These are phyloP conservation scores for Bemisia tabaci DNA, from an alignment of 1,140 invertebrate genomes.

Conservation along the genomic window DNA sequence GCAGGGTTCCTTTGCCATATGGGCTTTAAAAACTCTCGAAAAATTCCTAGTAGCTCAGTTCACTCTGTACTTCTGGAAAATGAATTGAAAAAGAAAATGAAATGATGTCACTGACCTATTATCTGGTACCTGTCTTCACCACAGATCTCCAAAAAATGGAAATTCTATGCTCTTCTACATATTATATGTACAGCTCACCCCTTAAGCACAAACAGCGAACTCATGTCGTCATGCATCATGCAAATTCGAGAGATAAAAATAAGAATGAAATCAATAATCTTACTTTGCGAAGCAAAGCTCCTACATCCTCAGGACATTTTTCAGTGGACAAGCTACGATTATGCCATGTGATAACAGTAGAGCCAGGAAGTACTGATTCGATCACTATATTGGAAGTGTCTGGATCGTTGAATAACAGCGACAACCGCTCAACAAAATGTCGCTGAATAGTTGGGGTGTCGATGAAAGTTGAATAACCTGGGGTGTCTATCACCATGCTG, in stretches of 20 bases:
- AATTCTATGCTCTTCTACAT: not conserved
- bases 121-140: too few species aligned
- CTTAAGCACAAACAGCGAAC: not conserved
- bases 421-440: conserved; percentile 63
- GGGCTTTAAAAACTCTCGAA: too few species aligned
- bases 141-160: not conserved
- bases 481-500: conserved; percentile 58
- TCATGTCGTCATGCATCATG: not conserved
- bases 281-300: conserved; percentile 9
- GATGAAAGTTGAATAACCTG: conserved; percentile 50
- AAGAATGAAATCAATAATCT: conserved; percentile 2
- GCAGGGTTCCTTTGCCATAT: too few species aligned
- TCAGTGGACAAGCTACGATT: conserved; percentile 40
- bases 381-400: conserved; percentile 57
- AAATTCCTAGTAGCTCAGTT: too few species aligned
- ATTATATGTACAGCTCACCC: not conserved
- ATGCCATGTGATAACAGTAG: conserved; percentile 60
- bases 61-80: too few species aligned
- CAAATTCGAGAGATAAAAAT: not conserved
- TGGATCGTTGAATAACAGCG: conserved; percentile 57
- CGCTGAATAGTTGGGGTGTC: conserved; percentile 50
- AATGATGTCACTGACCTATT: too few species aligned
- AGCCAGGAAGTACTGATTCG: conserved; percentile 35
- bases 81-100: too few species aligned
- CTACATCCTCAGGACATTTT: conserved; percentile 10